Evolutionary conservation across 2,888 invertebrate species (phyloP).

Genomic region (Cistogaster globosa): DNA sequence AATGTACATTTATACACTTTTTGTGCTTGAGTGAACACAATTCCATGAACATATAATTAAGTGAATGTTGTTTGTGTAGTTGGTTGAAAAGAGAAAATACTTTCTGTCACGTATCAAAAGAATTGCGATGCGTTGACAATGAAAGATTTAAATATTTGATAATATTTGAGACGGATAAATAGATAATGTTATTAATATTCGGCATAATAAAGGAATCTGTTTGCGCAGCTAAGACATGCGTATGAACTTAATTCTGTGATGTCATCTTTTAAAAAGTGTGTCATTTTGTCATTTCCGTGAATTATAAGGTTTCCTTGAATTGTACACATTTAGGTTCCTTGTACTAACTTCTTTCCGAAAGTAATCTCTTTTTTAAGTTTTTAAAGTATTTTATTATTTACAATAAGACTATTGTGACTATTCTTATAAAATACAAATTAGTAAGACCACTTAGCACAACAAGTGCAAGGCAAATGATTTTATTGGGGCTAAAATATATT

Average conservation of each 20-base stretch:
- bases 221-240: not conserved
- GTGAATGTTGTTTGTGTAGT: conserved; percentile 21
- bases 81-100: conserved; percentile 37
- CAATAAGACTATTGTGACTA: too few species aligned
- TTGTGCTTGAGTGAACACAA: conserved; percentile 41
- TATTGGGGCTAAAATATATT: too few species aligned
- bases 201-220: conserved; percentile 11
- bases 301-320: too few species aligned
- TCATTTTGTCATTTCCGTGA: not conserved
- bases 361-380: too few species aligned
- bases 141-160: conserved; percentile 56
- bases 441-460: too few species aligned
- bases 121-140: conserved; percentile 47
- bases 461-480: too few species aligned
- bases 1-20: not conserved
- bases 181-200: conserved; percentile 19
- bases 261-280: not conserved
- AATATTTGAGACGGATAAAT: conserved; percentile 9
- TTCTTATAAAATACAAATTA: not conserved
- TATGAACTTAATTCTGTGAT: not conserved
- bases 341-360: not conserved
- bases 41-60: conserved; percentile 48
- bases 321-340: not conserved
- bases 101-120: conserved; percentile 42
- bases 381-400: too few species aligned